Evolutionary conservation across 2,797 vertebrate genomes (phyloP).

Genomic region (Gephyroberyx darwinii): DNA sequence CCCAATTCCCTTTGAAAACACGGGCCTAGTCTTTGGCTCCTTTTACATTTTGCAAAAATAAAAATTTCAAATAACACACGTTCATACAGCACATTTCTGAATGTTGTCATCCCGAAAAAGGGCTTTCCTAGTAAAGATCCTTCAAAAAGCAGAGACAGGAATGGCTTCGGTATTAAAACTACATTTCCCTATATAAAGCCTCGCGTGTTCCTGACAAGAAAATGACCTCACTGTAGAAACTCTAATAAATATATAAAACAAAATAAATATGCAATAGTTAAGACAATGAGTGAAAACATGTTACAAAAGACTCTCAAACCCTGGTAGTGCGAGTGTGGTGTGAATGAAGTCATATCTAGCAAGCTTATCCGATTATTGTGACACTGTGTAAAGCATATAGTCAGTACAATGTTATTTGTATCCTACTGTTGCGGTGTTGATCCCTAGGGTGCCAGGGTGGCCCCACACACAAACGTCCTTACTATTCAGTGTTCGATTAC

Average conservation of each 20-base stretch:
- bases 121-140: constrained; percentile 41
- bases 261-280: constrained; percentile 75
- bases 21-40: constrained; percentile 65
- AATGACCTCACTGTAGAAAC: constrained; percentile 74
- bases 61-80: constrained; percentile 26
- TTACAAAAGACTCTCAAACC: constrained; percentile 66
- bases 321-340: constrained; percentile 19
- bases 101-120: constrained; percentile 29
- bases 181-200: constrained; percentile 57
- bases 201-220: constrained; percentile 64
- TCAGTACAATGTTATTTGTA: constrained; percentile 30
- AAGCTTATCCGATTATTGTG: constrained; percentile 48
- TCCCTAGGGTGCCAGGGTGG: neutral
- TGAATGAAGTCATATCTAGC: constrained; percentile 51
- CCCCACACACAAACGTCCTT: neutral
- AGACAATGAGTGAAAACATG: constrained; percentile 69
- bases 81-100: constrained; percentile 49
- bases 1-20: constrained; percentile 35
- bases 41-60: constrained; percentile 47
- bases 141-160: constrained; percentile 36
- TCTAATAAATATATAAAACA: constrained; percentile 81
- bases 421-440: constrained; percentile 19
- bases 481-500: constrained; percentile 63
- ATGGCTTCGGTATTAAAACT: constrained; percentile 53
- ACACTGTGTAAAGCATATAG: constrained; percentile 31